These are phyloP conservation scores for Bucco capensis DNA, from an alignment of 2,113 vertebrate genomes.

Conservation along the genomic window DNA sequence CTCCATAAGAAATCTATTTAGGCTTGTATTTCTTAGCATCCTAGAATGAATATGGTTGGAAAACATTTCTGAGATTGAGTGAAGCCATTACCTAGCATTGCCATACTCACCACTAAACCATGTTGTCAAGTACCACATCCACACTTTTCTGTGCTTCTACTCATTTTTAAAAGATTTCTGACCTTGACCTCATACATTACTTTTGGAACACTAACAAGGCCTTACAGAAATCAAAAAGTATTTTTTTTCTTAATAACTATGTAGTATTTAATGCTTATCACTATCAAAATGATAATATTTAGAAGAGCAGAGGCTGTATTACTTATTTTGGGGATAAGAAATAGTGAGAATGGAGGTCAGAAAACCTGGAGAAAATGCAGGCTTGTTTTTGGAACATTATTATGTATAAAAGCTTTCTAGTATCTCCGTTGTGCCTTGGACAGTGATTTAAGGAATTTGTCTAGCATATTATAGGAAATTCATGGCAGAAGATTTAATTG, in stretches of 20 bases:
- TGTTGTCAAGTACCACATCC: too few species aligned
- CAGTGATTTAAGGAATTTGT: background rate
- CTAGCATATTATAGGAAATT: background rate
- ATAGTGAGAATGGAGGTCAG: background rate
- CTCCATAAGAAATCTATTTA: background rate
- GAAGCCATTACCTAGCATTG: too few species aligned
- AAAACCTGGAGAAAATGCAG: background rate
- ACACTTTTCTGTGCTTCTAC: too few species aligned
- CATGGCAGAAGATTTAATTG: background rate
- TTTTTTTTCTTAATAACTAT: background rate
- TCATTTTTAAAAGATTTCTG: background rate
- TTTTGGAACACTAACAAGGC: background rate
- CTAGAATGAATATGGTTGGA: too few species aligned
- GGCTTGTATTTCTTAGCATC: background rate
- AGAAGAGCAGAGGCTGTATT: background rate
- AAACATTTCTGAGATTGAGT: too few species aligned
- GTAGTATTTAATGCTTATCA: background rate
- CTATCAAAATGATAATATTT: background rate
- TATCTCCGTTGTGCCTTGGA: background rate
- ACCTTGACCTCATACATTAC: background rate
- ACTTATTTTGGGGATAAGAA: background rate
- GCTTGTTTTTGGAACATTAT: background rate
- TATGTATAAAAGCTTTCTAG: background rate
- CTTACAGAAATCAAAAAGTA: background rate
- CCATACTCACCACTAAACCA: too few species aligned